Conservation (phyloP, 1,140 invertebrate species). For the Centruroides vittatus region DNA sequence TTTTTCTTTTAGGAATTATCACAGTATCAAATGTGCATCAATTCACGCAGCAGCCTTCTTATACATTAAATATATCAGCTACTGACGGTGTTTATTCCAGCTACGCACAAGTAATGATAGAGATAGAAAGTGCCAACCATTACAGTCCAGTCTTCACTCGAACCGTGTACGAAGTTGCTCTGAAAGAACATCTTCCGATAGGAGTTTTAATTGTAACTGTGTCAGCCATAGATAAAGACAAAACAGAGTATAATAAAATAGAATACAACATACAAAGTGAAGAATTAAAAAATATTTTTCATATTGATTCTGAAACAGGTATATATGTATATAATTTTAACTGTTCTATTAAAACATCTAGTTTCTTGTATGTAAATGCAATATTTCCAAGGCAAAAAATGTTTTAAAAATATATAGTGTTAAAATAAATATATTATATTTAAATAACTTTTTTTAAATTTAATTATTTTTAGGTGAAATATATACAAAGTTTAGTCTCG, state of each 20-base stretch:
- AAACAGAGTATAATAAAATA: slow-evolving; percentile 56
- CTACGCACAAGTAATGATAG: slow-evolving; percentile 46
- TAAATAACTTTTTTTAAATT: background rate
- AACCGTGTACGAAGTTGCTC: slow-evolving; percentile 46
- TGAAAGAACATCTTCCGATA: slow-evolving; percentile 31
- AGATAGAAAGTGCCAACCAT: slow-evolving; percentile 61
- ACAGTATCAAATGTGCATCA: slow-evolving; percentile 48
- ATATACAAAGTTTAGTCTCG: slow-evolving; percentile 53
- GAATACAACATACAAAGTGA: slow-evolving; percentile 68
- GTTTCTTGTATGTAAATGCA: too few species aligned
- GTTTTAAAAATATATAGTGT: too few species aligned
- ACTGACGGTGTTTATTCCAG: slow-evolving; percentile 82
- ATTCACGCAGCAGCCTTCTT: slow-evolving; percentile 41
- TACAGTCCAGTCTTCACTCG: slow-evolving; percentile 62
- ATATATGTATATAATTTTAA: slow-evolving; percentile 2
- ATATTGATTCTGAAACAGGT: slow-evolving; percentile 52
- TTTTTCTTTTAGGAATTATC: slow-evolving; percentile 38
- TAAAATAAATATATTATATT: background rate
- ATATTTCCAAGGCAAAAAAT: too few species aligned
- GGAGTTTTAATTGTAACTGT: slow-evolving; percentile 30
- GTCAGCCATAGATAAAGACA: slow-evolving; percentile 63
- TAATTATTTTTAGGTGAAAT: slow-evolving; percentile 47
- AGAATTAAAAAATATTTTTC: slow-evolving; percentile 55
- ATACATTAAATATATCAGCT: slow-evolving; percentile 69
- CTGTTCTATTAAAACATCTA: too few species aligned